Base-by-base conservation (phyloP, 1,140 invertebrate genomes). In the Brachionus angularis region DNA sequence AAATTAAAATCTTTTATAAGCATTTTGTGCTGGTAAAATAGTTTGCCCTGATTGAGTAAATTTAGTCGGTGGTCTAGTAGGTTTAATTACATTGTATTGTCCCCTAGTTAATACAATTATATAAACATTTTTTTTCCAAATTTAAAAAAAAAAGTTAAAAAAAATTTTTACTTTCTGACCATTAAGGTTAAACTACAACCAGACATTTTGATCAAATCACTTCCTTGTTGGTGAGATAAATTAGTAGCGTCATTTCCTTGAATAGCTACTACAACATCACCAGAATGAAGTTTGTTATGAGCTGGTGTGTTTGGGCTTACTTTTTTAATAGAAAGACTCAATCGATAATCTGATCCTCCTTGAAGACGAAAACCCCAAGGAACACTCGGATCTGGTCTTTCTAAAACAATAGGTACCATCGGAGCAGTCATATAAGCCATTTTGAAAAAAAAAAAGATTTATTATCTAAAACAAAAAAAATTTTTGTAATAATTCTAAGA, bases 1-100 rank as follows among this genome's bases (percentile, higher is more conserved):
- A n/a, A n/a, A n/a, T 47, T 50, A 67, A 36, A 67, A 67, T 46
- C 62, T 46, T 67, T 42, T 39, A 29, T 67, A 67, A 36, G 62
- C 62, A 50, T 67, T 67, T 49, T 67, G 62, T 47, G 36, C 62
- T 29, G 62, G 62, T 21, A 67, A 10, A 67, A 67, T 67, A 31
- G 62, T 67, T 46, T 50, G 42, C 14, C 62, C 62, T 47, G 62
- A 47, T 50, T 67, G 62, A 47, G 62, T 67, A 33, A 67, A 67
- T 27, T 67, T 67, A 12, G 47, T 50, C 14, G 62, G 39, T 34
- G 62, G 62, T 50, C 62, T 67, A 14, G 42, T 67, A 16, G 62
- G 62, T 25, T 67, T 67, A 16, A 67, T 67, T 27, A 67, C 62
- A 36, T 47, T 67, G 42, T 67, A 67, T 33, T 67, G 62, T 31